Conservation (phyloP, 2,888 invertebrate species). For the Endomychus coccineus region DNA sequence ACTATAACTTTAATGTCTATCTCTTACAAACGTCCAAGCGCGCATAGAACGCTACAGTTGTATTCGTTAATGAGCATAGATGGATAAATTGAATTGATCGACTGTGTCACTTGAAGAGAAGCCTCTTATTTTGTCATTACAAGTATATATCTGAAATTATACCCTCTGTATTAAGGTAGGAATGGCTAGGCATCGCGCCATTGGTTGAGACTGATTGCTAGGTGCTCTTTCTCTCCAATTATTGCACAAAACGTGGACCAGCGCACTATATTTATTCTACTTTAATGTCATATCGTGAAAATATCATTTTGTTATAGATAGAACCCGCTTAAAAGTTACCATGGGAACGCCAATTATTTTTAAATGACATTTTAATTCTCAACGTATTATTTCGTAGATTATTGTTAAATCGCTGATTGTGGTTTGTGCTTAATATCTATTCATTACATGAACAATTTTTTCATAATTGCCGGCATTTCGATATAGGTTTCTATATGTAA, state of each 20-base stretch:
- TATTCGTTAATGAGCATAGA: not conserved
- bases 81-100: constrained; percentile 25
- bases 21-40: constrained; percentile 31
- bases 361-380: constrained; percentile 40
- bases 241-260: constrained; percentile 39
- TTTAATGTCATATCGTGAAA: constrained; percentile 40
- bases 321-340: constrained; percentile 23
- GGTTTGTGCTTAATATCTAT: too few species aligned
- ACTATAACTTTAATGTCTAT: constrained; percentile 43
- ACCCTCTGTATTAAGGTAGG: constrained; percentile 30
- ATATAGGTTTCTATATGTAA: too few species aligned
- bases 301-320: constrained; percentile 37
- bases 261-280: constrained; percentile 33
- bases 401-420: constrained; percentile 11
- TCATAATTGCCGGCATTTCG: too few species aligned
- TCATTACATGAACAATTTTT: too few species aligned
- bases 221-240: constrained; percentile 37
- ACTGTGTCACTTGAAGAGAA: constrained; percentile 37
- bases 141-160: constrained; percentile 43
- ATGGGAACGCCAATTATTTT: constrained; percentile 31
- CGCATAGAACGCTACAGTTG: too few species aligned
- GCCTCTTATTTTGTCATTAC: constrained; percentile 46
- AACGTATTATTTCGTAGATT: constrained; percentile 27
- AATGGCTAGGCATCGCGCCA: constrained; percentile 25
- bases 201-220: constrained; percentile 33